Evolutionary conservation across 2,113 vertebrate genomes (phyloP), one percentile per base, ranked within the genome.

Genomic region (Apistogramma diplotaenia): DNA sequence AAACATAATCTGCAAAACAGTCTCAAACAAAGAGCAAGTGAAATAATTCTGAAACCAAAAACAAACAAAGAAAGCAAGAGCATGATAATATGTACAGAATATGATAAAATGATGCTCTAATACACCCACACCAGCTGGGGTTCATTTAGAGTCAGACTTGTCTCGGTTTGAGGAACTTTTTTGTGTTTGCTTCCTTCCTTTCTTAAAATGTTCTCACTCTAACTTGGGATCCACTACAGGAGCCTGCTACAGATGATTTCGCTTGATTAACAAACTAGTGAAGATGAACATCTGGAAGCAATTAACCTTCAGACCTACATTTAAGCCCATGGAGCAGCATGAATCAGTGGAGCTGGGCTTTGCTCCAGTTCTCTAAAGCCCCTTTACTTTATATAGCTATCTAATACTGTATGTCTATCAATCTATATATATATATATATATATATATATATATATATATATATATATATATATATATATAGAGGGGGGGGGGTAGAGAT

Each of bases 251-350:
- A 70, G 79, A 89, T 90, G 56, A 86, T 89, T 89, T 78, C 74
- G 81, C 43, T 81, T 93, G 86, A 93, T 94, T 89, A 93, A 90
- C 90, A 89, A 93, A 94, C 82, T 87, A 84, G 67, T 72, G 54
- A 85, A 81, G 79, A 88, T 76, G 74, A 90, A 89, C 92, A 94
- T 93, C 91, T 94, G 92, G 84, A 85, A 77, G 90, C 84, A 91
- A 94, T 94, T 94, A 92, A 93, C 90, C 92, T 91, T 92, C 75
- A 90, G 90, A 84, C 89, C 85, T 83, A 84, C 81, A 74, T 88
- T 79, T 75, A 83, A 84, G 82, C 81, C 85, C 75, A 58, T 55
- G 83, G 84, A 92, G 76, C 90, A 84, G 84, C 82, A 79, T 81
- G 89, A 76, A 81, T 82, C 54, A 46, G 79, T 72, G 56, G 73